phyloP scores from a whole-genome alignment of 2,888 invertebrate genomes.

The Drosophila yooni region DNA sequence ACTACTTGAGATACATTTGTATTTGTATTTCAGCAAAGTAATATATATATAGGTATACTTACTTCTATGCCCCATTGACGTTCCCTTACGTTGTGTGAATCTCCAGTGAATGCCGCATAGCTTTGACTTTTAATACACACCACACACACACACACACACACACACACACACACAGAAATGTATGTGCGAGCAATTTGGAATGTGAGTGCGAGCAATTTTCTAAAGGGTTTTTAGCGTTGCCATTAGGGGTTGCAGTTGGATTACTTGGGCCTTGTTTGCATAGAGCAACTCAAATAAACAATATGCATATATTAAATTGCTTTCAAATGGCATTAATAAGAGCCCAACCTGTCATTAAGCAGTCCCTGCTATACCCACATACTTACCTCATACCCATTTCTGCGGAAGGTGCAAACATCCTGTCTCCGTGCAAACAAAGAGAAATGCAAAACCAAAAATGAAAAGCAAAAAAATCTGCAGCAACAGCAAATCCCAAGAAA shows the following conservation, averaged over 20 bases:
- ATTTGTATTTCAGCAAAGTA: conserved; percentile 48
- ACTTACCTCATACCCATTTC: conserved; percentile 27
- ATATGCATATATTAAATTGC: conserved; percentile 75
- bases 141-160: conserved; percentile 3
- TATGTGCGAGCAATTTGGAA: neutral
- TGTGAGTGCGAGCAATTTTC: conserved; percentile 46
- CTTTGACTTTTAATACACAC: conserved; percentile 55
- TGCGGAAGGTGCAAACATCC: conserved; percentile 80
- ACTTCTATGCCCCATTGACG: conserved; percentile 41
- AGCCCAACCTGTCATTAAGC: conserved; percentile 73
- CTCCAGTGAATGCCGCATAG: conserved; percentile 55
- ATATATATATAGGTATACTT: conserved; percentile 42
- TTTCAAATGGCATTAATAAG: conserved; percentile 75
- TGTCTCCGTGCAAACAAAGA: conserved; percentile 37
- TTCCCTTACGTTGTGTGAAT: conserved; percentile 23
- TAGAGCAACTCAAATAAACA: conserved; percentile 40
- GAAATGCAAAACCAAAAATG: conserved; percentile 43
- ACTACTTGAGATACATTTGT: conserved; percentile 74
- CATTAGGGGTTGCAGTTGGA: conserved; percentile 61
- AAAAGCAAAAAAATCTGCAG: conserved; percentile 21
- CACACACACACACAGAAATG: neutral
- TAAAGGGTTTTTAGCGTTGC: conserved; percentile 65
- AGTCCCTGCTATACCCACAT: conserved; percentile 35
- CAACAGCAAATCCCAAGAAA: conserved; percentile 52
- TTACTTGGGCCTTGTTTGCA: conserved; percentile 55